Base-by-base conservation (phyloP, 2,113 vertebrate species). In the Centropristis striata region DNA sequence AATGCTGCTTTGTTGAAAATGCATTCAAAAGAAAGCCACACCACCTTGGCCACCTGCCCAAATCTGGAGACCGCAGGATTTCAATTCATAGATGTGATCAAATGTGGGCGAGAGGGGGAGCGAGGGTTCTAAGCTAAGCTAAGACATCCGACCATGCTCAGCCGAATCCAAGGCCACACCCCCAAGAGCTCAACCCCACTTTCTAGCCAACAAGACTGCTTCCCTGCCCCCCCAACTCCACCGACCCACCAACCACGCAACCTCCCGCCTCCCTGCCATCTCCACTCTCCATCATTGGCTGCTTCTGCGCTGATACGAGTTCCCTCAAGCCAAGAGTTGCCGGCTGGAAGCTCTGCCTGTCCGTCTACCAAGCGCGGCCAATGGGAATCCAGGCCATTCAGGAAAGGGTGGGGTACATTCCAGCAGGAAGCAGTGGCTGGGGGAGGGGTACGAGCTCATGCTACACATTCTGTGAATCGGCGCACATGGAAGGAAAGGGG, bases 371-470 rank as follows among this genome's bases (percentile, higher is more conserved):
- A 18, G 37, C 1, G 5, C 9, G 42, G 58, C 93, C 93, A 95
- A 94, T 94, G 74, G 78, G 80, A 90, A 93, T 90, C 85, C 90
- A 92, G 90, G 91, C 86, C 89, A 92, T 88, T 91, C 93, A 92
- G 92, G 92, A 93, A 93, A 93, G 92, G 94, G 94, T 94, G 94
- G 93, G 85, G 90, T 88, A 75, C 91, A 93, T 93, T 94, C 86
- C 90, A 92, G 90, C 90, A 93, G 92, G 90, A 94, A 91, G 90
- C 85, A 78, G 71, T 50, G 79, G 83, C 66, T 85, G 87, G 88
- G 86, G 86, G 87, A 86, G 88, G 90, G 90, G 89, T 87, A 37
- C 37, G 65, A 84, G 80, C 73, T 91, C 86, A 93, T 94, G 88
- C 92, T 94, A 94, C 93, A 94, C 87, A 94, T 94, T 93, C 90